Evolutionary conservation across 2,888 invertebrate genomes (phyloP).

Genomic region (Notocelia uddmanniana): DNA sequence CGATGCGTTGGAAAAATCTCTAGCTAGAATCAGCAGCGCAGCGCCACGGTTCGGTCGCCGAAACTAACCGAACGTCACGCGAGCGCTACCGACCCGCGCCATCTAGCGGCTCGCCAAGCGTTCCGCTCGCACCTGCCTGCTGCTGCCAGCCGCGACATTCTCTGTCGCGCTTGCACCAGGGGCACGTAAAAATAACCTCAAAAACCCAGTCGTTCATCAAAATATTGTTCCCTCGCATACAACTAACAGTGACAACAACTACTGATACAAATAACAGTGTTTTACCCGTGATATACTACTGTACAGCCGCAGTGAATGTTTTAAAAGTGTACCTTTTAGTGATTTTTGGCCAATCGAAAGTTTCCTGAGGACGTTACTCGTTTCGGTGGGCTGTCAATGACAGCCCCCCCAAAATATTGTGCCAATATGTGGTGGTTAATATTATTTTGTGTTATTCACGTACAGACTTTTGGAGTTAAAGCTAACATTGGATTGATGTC

Average conservation of each 20-base stretch:
- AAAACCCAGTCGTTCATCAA: slow-evolving; percentile 74
- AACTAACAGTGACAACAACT: slow-evolving; percentile 69
- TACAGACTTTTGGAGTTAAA: slow-evolving; percentile 74
- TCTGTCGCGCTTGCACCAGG: slow-evolving; percentile 82
- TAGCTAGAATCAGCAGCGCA: slow-evolving; percentile 82
- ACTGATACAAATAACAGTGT: slow-evolving; percentile 62
- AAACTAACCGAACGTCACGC: slow-evolving; percentile 78
- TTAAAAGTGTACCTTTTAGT: slow-evolving; percentile 69
- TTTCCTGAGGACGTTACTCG: slow-evolving; percentile 77
- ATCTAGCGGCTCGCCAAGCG: slow-evolving; percentile 68
- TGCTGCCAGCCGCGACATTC: slow-evolving; percentile 64
- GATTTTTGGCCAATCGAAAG: slow-evolving; percentile 78
- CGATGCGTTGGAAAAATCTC: slow-evolving; percentile 83
- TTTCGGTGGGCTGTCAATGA: slow-evolving; percentile 84
- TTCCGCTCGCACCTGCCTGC: slow-evolving; percentile 71
- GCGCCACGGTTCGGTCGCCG: slow-evolving; percentile 81
- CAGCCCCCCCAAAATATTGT: slow-evolving; percentile 84
- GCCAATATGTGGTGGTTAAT: slow-evolving; percentile 84
- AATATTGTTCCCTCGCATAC: slow-evolving; percentile 70
- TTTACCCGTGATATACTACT: slow-evolving; percentile 64
- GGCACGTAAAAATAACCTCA: slow-evolving; percentile 85
- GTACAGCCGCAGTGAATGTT: slow-evolving; percentile 57
- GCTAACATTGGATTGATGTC: slow-evolving; percentile 65
- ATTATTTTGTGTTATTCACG: slow-evolving; percentile 78
- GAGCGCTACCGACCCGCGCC: slow-evolving; percentile 64